Conservation (phyloP, 2,888 invertebrate genomes). For the Ornithoptera priamus region DNA sequence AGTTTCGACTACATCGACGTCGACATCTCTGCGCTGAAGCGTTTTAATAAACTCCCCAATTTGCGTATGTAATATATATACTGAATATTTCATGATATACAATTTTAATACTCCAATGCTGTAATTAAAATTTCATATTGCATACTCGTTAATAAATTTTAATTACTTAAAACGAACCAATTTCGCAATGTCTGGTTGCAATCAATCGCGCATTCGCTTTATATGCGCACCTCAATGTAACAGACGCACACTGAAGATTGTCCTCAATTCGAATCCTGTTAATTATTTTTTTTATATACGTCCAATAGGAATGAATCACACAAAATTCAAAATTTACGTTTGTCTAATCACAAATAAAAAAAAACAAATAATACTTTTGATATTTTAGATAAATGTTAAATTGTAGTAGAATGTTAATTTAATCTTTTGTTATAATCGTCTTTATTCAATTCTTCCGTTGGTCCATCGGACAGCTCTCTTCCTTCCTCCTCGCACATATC, state of each 20-base stretch:
- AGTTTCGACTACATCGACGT: background rate
- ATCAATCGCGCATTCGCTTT: background rate
- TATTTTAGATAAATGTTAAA: no score
- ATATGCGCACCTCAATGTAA: background rate
- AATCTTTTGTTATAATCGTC: no score
- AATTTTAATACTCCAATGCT: background rate
- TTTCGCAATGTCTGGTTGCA: background rate
- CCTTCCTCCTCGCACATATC: no score
- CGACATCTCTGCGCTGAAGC: background rate
- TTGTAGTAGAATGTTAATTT: no score
- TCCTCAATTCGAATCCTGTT: background rate
- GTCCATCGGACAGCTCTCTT: no score
- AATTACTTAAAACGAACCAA: background rate
- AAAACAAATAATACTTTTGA: no score
- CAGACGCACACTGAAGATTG: background rate
- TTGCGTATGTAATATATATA: no score
- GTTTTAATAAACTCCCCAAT: background rate
- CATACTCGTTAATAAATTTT: background rate
- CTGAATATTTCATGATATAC: background rate
- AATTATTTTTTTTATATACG: background rate
- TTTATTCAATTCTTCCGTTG: no score
- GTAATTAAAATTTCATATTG: slow-evolving; percentile 4
- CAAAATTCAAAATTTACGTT: no score
- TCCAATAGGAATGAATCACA: no score
- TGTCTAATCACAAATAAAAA: no score